Conservation (phyloP, 2,888 invertebrate genomes). For the Plusia festucae region DNA sequence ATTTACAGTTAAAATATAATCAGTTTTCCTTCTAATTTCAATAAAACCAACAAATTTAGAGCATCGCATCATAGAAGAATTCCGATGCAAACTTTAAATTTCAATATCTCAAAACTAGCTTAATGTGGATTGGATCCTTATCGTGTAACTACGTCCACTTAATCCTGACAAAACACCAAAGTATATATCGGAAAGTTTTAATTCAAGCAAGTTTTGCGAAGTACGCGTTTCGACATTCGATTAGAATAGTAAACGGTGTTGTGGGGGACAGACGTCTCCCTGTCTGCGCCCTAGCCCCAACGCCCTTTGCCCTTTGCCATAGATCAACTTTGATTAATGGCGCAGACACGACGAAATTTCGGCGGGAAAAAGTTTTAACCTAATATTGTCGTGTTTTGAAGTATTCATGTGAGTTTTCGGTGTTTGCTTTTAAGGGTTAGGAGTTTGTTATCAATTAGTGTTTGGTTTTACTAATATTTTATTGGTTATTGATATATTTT, state of each 20-base stretch:
- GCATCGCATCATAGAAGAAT: no score
- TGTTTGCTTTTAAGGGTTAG: neutral
- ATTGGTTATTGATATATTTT: no score
- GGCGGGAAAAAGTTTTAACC: constrained; percentile 36
- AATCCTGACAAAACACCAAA: constrained; percentile 17
- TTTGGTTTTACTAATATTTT: neutral
- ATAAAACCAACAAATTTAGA: no score
- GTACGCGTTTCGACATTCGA: constrained; percentile 61
- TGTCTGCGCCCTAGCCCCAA: constrained; percentile 65
- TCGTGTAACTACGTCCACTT: no score
- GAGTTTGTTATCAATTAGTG: neutral
- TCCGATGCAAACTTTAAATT: no score
- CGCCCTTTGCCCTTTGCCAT: constrained; percentile 73
- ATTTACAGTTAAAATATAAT: no score
- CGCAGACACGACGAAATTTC: constrained; percentile 38
- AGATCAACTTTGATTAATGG: constrained; percentile 59
- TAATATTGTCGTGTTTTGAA: neutral
- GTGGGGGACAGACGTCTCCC: constrained; percentile 64
- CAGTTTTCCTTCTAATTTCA: no score
- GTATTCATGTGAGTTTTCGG: neutral
- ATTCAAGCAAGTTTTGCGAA: constrained; percentile 48
- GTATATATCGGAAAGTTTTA: constrained; percentile 46
- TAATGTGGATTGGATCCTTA: no score
- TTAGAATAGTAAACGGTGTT: constrained; percentile 68
- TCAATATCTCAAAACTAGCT: no score